These are phyloP conservation scores for Ailuropoda melanoleuca DNA, from an alignment of 2,113 vertebrate genomes.

Conservation along the genomic window DNA sequence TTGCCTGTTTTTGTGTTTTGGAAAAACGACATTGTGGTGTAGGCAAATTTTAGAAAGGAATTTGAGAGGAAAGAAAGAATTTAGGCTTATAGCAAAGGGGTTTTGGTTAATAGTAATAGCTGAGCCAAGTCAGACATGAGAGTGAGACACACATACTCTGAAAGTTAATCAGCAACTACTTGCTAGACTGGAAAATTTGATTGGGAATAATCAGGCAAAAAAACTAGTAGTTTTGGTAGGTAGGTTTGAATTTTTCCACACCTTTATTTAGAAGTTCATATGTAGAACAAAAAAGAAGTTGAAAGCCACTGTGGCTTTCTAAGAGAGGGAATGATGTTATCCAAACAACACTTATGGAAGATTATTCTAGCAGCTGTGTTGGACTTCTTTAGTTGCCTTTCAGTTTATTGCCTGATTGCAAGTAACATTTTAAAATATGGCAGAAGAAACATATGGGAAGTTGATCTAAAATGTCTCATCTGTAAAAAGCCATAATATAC, in stretches of 20 bases:
- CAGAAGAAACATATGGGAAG: slow-evolving; percentile 52
- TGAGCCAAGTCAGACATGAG: neutral
- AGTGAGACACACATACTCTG: neutral
- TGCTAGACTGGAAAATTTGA: neutral
- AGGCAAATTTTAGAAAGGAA: neutral
- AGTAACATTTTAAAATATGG: slow-evolving; percentile 64
- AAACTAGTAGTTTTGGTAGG: slow-evolving; percentile 5
- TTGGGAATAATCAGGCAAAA: neutral
- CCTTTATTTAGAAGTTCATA: slow-evolving; percentile 43
- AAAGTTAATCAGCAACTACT: neutral
- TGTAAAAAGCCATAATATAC: neutral
- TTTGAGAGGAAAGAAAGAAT: neutral
- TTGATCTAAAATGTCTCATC: slow-evolving; percentile 35
- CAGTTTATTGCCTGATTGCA: slow-evolving; percentile 74
- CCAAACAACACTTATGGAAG: slow-evolving; percentile 71
- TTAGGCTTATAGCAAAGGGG: neutral
- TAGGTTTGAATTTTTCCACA: slow-evolving; percentile 46
- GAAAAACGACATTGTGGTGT: neutral
- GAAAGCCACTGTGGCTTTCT: slow-evolving; percentile 60
- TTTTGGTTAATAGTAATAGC: neutral
- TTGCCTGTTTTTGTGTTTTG: neutral
- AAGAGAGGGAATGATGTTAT: slow-evolving; percentile 65
- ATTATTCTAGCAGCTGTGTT: slow-evolving; percentile 71
- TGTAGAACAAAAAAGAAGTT: slow-evolving; percentile 58
- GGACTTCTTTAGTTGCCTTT: slow-evolving; percentile 65